A percentile compares a stretch with the other conserved stretches of the same genome.
phyloP scores from a whole-genome alignment of 2,113 vertebrate species.

The Brienomyrus brachyistius region DNA sequence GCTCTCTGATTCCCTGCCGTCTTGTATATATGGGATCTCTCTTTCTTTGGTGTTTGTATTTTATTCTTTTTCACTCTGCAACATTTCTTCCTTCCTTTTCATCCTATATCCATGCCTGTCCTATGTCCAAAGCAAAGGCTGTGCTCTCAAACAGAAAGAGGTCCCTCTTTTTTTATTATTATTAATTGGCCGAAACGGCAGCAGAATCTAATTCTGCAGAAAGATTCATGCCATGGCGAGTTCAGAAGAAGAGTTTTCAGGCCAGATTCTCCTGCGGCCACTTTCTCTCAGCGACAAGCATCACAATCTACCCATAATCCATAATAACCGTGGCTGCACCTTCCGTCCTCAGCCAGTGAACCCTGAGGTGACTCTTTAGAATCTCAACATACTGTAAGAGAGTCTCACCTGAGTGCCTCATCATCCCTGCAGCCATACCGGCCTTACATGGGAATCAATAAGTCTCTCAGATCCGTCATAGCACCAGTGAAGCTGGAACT shows the following conservation, averaged over 20 bases:
- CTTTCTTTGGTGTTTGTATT: slow-evolving; percentile 17
- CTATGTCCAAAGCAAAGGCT: slow-evolving; percentile 26
- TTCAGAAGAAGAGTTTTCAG: background rate
- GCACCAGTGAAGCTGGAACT: background rate
- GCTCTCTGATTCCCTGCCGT: background rate
- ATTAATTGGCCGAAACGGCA: background rate
- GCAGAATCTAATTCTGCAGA: background rate
- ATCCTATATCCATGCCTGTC: background rate
- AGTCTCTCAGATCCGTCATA: background rate
- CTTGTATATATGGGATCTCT: slow-evolving; percentile 24
- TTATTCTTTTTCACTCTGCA: slow-evolving; percentile 10
- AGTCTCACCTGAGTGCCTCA: background rate
- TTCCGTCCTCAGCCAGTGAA: background rate
- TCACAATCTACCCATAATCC: background rate
- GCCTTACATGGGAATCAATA: background rate
- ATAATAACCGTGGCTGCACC: background rate
- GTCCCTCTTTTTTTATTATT: background rate
- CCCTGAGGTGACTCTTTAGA: background rate
- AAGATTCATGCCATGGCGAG: background rate
- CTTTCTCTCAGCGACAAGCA: background rate
- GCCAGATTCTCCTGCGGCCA: background rate
- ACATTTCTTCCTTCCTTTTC: slow-evolving; percentile 31
- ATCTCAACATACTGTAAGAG: background rate
- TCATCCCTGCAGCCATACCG: background rate
- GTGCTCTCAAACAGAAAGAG: background rate